Evolutionary conservation across 2,888 invertebrate genomes (phyloP), one percentile per base, ranked within the genome.

Genomic region (Chrysolina americana): DNA sequence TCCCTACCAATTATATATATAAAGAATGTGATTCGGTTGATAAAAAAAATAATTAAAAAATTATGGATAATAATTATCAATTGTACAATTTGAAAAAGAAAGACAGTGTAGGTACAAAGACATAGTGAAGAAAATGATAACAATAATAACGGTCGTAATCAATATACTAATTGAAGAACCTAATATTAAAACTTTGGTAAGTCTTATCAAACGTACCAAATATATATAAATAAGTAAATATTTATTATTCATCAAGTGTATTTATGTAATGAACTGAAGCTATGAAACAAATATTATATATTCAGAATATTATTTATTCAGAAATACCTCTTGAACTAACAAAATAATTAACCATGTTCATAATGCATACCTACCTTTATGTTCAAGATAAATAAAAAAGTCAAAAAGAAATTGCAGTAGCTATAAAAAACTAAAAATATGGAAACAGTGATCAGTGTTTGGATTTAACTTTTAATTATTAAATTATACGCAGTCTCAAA

Each of bases 1-100:
- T 59, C 59, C 59, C 23, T 59, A 59, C 21, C 59, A 59, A 28
- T 1, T 21, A 59, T 21, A 59, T 23, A 59, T 59, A 59, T 23
- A 59, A 21, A 59, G 2, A 23, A 59, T 17, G 56, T 56, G 56
- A 21, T 28, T 59, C 59, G 28, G 21, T 59, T 6, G 19, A 59
- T 59, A 5, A 21, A 59, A 13, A 59, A 59, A 9, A n/a, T n/a
- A 59, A 8, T 11, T 23, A 28, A 28, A 28, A 28, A 28, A 28
- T 5, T 28, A 28, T 21, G 10, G 21, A 59, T 28, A 5, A 28
- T 28, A 28, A 28, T 28, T 28, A 28, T 28, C 13, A 21, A 59
- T 21, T 59, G 21, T 59, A 59, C 59, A 59, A 59, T 17, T 59
- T 59, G 6, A 59, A 23, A 23, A 23, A 4, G 15, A n/a, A n/a